These are phyloP conservation scores for Pristionchus exspectatus DNA, from an alignment of 2,888 invertebrate species.

Conservation along the genomic window DNA sequence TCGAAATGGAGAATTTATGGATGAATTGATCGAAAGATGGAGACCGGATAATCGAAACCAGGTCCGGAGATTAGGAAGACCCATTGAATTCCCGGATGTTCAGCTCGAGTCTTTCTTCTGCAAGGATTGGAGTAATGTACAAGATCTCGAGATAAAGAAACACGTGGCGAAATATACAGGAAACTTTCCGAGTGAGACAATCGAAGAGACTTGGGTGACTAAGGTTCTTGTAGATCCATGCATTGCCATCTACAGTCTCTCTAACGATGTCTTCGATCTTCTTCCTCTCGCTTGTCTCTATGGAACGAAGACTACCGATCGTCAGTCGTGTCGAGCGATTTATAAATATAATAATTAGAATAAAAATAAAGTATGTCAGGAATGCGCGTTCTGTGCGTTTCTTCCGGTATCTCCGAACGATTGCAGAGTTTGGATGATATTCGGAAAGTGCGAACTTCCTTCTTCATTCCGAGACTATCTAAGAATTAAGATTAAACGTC, in stretches of 20 bases:
- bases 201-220: neutral
- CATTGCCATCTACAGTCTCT: constrained; percentile 3
- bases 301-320: neutral
- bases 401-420: neutral
- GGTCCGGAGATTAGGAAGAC: neutral
- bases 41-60: neutral
- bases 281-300: constrained; percentile 24
- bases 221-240: neutral
- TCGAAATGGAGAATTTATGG: constrained; percentile 28
- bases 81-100: neutral
- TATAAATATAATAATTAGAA: neutral
- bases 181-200: neutral
- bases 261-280: constrained; percentile 2
- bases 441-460: neutral
- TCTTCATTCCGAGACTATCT: neutral
- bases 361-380: neutral
- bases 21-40: constrained; percentile 35
- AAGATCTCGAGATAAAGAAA: neutral
- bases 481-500: constrained; percentile 1
- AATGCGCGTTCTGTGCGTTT: constrained; percentile 7
- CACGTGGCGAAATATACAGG: neutral
- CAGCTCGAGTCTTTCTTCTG: constrained; percentile 3
- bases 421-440: neutral
- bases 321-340: neutral
- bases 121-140: neutral